A percentile compares a stretch with the other conserved stretches of the same genome.
Evolutionary conservation across 2,888 invertebrate species (phyloP).

Genomic region (Choristoneura rosaceana): DNA sequence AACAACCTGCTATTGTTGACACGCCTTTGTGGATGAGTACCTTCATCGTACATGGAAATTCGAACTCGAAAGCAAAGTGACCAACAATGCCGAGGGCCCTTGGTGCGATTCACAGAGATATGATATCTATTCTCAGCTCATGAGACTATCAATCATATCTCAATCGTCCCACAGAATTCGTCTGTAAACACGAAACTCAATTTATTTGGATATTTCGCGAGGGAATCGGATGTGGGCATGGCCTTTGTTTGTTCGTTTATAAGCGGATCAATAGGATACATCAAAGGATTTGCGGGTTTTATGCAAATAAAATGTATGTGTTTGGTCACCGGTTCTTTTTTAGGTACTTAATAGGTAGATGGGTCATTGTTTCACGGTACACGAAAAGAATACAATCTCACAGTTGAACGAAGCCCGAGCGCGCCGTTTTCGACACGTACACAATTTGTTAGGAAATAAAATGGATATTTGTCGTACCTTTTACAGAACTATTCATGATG

Average conservation of each 20-base stretch:
- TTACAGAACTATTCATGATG: slow-evolving; percentile 10
- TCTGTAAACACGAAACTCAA: slow-evolving; percentile 25
- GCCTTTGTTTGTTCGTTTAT: slow-evolving; percentile 42
- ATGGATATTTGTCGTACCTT: slow-evolving; percentile 7
- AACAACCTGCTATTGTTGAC: slow-evolving; percentile 15
- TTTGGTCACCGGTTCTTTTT: slow-evolving; percentile 16
- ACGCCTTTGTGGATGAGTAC: slow-evolving; percentile 13
- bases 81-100: slow-evolving; percentile 15
- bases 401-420: background rate
- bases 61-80: slow-evolving; percentile 21
- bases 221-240: slow-evolving; percentile 34
- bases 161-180: slow-evolving; percentile 27
- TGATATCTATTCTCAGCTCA: slow-evolving; percentile 19
- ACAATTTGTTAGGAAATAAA: slow-evolving; percentile 10
- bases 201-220: slow-evolving; percentile 38
- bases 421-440: background rate
- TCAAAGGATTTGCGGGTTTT: slow-evolving; percentile 52
- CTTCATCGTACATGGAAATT: slow-evolving; percentile 23
- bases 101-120: slow-evolving; percentile 14
- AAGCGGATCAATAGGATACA: slow-evolving; percentile 48
- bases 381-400: background rate
- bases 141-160: slow-evolving; percentile 24
- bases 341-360: background rate
- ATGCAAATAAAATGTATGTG: slow-evolving; percentile 44
- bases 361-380: slow-evolving; percentile 5